Evolutionary conservation across 2,888 invertebrate genomes (phyloP), one percentile per base, ranked within the genome.

Genomic region (Drosophila lacicola): DNA sequence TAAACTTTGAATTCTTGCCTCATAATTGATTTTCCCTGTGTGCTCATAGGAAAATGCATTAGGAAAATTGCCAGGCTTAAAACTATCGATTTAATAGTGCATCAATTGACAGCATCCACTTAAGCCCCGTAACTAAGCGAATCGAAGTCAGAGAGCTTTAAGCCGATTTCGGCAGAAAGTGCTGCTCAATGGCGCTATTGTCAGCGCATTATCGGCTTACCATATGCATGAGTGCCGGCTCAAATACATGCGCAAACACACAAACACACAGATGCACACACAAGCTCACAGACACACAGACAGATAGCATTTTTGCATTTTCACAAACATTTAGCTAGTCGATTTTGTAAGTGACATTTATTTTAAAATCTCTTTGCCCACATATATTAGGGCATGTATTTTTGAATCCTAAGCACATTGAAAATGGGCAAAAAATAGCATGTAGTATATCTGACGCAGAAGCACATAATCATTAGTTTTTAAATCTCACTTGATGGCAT

Each of bases 181-280:
- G 66, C 74, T 66, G 60, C 67, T 81, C 80, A 66, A 77, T 82
- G 80, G 74, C 80, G 70, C 68, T 63, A 84, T 85, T 85, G 88
- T 83, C 74, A 65, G 65, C 67, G 85, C 64, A 75, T 87, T 87
- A 83, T 84, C 85, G 80, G 85, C 82, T 83, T 83, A 85, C 72
- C 63, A 39, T 57, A 70, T 82, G 85, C 82, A 82, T 84, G 74
- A 84, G 44, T 80, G 84, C 81, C 66, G 62, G 33, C 56, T 58
- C 60, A 46, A 42, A 34, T 37, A 54, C n/a, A 54, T 5, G 41
- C 9, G 36, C 13, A 56, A 4, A 33, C 8, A 42, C 44, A 37
- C 10, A 36, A 17, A 17, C 25, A 29, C 10, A 33, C 13, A 49
- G 14, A 29, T n/a, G n/a, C n/a, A 29, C 13, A 47, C 57, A 46